Conservation (phyloP, 2,113 vertebrate species). For the Clarias macrocephalus region DNA sequence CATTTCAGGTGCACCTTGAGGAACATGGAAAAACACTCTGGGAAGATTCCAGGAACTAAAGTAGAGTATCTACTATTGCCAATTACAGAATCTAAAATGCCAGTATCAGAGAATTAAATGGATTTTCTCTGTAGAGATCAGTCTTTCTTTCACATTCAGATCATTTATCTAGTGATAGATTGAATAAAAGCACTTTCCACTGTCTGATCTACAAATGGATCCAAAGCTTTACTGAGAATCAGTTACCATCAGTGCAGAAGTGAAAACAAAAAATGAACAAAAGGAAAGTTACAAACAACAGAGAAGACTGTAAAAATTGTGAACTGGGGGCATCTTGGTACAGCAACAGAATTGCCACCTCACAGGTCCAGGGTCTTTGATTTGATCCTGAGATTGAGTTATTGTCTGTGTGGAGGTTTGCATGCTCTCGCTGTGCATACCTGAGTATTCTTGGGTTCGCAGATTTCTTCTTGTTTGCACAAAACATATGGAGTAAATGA, state of each 20-base stretch:
- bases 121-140: conserved; percentile 13
- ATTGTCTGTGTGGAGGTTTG: background rate
- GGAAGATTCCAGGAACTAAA: conserved; percentile 10
- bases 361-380: background rate
- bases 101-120: background rate
- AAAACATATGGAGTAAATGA: background rate
- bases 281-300: background rate
- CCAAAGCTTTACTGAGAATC: background rate
- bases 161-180: background rate
- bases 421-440: background rate
- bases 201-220: background rate
- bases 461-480: background rate
- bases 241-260: background rate
- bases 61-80: background rate
- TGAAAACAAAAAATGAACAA: background rate
- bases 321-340: background rate
- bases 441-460: background rate
- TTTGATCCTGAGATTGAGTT: background rate
- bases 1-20: background rate
- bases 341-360: background rate
- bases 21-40: background rate
- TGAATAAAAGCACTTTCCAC: conserved; percentile 19
- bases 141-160: background rate
- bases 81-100: background rate
- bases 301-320: background rate